Base-by-base conservation (phyloP, 2,888 invertebrate genomes). In the Heliconius hortense region DNA sequence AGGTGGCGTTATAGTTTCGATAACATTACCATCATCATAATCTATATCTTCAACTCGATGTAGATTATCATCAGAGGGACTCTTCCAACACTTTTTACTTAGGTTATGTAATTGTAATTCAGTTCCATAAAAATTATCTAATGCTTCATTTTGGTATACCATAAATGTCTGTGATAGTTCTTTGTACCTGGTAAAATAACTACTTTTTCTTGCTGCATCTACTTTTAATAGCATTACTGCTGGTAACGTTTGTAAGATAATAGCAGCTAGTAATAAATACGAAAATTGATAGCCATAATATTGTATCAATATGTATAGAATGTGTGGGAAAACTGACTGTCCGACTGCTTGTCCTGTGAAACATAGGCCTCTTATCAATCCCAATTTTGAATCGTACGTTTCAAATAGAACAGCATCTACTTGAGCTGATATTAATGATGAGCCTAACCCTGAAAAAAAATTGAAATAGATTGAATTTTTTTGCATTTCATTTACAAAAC, bases 381-480 rank as follows among this genome's bases (percentile, higher is more conserved):
- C 90, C 24, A 93, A 78, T 24, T 90, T 87, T 21, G 89, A 85
- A 80, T 94, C 93, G 77, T 94, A 94, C 0, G 91, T 92, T 77
- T 94, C 94, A 79, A 91, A 91, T 69, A 94, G 82, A 26, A 94
- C 89, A 39, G 91, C 93, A 77, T 94, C 93, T 10, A 94, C 89
- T 87, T 94, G 94, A 11, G 93, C 91, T 68, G 93, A 89, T 80
- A 93, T 87, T 11, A 94, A 76, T 18, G 94, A 93, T 24, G 93
- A 91, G 11, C 94, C 94, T 18, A 94, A 81, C 76, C 94, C 94
- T 94, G 85, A 68, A 89, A 77, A 31, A 73, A 48, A 10, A 11
- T 11, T 31, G 31, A 31, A 31, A 31, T 3, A 31, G 5, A 31
- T 31, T 31, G 8, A 35, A 0, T 35, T 35, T 43, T 15, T 4